Conservation (phyloP, 2,797 vertebrate species). For the Oreochromis mossambicus region DNA sequence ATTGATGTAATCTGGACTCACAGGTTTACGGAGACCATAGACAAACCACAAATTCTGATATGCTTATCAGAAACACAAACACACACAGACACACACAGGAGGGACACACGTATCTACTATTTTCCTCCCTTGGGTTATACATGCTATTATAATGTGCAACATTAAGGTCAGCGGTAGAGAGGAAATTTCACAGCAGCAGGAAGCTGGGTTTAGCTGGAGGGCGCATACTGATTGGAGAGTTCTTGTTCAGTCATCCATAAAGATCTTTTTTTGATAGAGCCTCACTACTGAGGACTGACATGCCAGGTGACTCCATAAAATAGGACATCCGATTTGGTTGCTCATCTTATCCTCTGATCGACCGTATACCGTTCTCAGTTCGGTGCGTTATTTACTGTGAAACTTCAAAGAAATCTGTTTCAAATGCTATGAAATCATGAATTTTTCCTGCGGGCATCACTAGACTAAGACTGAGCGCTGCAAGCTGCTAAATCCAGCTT, state of each 20-base stretch:
- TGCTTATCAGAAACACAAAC: not conserved
- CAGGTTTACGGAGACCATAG: not conserved
- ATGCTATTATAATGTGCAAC: constrained; percentile 57
- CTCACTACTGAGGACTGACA: constrained; percentile 15
- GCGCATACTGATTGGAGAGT: constrained; percentile 52
- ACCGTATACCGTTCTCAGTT: not conserved
- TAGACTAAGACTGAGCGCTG: not conserved
- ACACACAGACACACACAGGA: not conserved
- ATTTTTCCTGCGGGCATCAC: not conserved
- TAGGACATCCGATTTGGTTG: not conserved
- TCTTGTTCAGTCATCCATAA: constrained; percentile 66
- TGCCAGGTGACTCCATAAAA: constrained; percentile 17
- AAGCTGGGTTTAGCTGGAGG: constrained; percentile 49
- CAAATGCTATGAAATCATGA: not conserved
- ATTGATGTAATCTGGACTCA: not conserved
- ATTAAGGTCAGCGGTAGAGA: constrained; percentile 45
- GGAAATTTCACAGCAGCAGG: constrained; percentile 41
- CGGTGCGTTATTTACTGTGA: not conserved
- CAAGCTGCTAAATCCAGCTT: constrained; percentile 24
- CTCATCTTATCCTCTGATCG: not conserved
- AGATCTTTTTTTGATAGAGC: constrained; percentile 47
- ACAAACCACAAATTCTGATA: not conserved
- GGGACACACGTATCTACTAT: constrained; percentile 12
- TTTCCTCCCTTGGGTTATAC: constrained; percentile 43
- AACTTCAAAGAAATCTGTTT: not conserved